Conservation (phyloP, 2,888 invertebrate genomes). For the Archips xylosteana region DNA sequence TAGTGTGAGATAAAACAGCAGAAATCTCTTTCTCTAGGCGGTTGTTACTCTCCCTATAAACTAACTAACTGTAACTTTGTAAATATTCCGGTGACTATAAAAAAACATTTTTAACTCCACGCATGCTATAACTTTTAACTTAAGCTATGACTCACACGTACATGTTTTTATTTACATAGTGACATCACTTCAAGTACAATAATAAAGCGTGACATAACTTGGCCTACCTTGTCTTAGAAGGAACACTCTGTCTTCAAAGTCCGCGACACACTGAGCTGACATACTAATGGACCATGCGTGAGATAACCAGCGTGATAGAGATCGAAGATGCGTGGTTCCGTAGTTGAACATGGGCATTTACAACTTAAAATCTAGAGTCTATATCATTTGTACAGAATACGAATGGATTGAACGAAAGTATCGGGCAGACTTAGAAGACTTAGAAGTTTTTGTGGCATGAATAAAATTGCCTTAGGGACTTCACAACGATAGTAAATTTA, state of each 20-base stretch:
- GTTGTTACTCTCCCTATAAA: too few relatives aligned
- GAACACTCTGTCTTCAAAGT: background rate
- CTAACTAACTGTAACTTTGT: too few relatives aligned
- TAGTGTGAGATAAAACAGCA: too few relatives aligned
- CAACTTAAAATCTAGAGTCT: too few relatives aligned
- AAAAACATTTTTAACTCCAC: background rate
- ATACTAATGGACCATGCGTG: background rate
- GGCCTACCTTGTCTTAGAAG: conserved; percentile 28
- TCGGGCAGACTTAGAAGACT: too few relatives aligned
- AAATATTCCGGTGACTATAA: background rate
- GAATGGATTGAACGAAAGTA: too few relatives aligned
- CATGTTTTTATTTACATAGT: conserved; percentile 25
- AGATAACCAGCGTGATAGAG: background rate
- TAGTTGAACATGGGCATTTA: background rate
- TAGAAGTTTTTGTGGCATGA: too few relatives aligned
- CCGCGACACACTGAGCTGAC: background rate
- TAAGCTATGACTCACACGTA: conserved; percentile 4
- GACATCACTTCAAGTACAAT: conserved; percentile 27
- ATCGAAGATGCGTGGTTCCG: background rate
- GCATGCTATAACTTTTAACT: background rate
- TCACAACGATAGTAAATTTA: too few relatives aligned
- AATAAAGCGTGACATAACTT: conserved; percentile 38
- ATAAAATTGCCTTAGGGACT: too few relatives aligned
- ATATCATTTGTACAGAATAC: too few relatives aligned
- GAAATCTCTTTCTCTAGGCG: too few relatives aligned